Conservation (phyloP, 2,797 vertebrate species). For the Pelobates cultripes region DNA sequence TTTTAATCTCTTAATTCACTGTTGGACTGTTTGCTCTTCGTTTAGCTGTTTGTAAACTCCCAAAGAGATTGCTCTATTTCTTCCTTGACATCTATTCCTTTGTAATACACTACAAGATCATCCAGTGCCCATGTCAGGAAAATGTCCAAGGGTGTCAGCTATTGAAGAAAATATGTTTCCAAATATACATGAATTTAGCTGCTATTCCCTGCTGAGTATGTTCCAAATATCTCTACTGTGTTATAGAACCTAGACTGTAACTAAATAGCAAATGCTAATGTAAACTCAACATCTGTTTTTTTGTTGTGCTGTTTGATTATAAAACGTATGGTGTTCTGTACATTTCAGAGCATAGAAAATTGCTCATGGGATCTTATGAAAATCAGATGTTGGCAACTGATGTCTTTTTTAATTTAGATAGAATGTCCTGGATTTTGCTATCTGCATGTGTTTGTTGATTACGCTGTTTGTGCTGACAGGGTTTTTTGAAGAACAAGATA, state of each 20-base stretch:
- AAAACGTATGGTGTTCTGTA: constrained; percentile 30
- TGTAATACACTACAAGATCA: constrained; percentile 32
- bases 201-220: constrained; percentile 30
- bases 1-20: constrained; percentile 45
- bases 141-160: constrained; percentile 32
- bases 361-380: constrained; percentile 35
- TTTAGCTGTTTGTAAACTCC: constrained; percentile 43
- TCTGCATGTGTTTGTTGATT: constrained; percentile 14
- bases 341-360: constrained; percentile 32
- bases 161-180: constrained; percentile 42
- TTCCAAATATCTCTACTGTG: constrained; percentile 13
- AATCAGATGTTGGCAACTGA: constrained; percentile 40
- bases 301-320: constrained; percentile 44
- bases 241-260: constrained; percentile 29
- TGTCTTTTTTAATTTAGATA: constrained; percentile 42
- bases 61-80: constrained; percentile 40
- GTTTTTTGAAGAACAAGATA: constrained; percentile 22
- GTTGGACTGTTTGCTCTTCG: constrained; percentile 30
- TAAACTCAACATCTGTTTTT: constrained; percentile 50
- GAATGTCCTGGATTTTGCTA: constrained; percentile 22
- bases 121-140: constrained; percentile 29
- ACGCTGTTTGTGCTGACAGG: constrained; percentile 18
- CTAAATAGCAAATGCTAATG: constrained; percentile 43
- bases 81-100: constrained; percentile 38
- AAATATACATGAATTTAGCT: constrained; percentile 34